Evolutionary conservation across 2,888 invertebrate species (phyloP), one percentile per base, ranked within the genome.

Genomic region (Chrysolina americana): DNA sequence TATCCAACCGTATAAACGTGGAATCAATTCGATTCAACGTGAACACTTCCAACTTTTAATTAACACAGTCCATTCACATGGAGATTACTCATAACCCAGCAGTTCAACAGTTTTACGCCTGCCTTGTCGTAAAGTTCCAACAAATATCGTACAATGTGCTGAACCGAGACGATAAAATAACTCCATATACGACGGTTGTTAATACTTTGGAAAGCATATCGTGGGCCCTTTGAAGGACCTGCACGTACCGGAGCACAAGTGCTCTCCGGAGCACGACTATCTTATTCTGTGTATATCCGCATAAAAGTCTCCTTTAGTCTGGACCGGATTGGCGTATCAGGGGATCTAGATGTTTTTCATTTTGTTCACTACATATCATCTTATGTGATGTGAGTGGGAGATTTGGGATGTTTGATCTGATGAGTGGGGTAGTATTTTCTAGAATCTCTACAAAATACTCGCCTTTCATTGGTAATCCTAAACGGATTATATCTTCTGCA

Each of bases 191-290:
- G 70, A 65, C 17, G 70, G 48, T 53, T 70, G 64, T 70, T 70
- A 70, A 65, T 70, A 44, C 65, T 41, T 70, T 47, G n/a, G 41
- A 70, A 70, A 36, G 70, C 70, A 63, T 65, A 70, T 70, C 65
- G 64, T 65, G 17, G 50, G 64, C 36, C 65, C 21, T 72, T 72
- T 19, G 62, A 50, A 63, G 44, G 63, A 41, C 53, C 64, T 50
- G 68, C 73, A 73, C 73, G 73, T 73, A 62, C 73, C 73, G 73
- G 70, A 62, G 64, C 69, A 73, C 73, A 73, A 73, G 70, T 65
- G 70, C 65, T 70, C 73, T 65, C 73, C 19, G n/a, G 70, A 59
- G 73, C 62, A 59, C 65, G 41, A 70, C 73, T 70, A 69, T 73
- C 64, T 73, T n/a, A 10, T 36, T 50, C 68, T 62, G 65, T 47